Conservation (phyloP, 2,888 invertebrate genomes). For the Drosophila borealis region DNA sequence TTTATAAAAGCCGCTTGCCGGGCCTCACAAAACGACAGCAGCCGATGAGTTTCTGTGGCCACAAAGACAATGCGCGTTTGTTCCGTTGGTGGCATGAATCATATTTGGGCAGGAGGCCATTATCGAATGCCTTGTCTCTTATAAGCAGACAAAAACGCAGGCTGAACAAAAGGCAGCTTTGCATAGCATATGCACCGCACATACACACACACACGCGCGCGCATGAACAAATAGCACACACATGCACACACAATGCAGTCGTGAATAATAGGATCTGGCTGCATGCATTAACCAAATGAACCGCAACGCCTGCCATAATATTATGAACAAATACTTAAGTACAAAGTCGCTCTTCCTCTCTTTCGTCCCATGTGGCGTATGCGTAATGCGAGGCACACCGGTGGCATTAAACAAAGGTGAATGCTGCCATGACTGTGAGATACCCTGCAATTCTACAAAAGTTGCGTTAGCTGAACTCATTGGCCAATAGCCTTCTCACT, state of each 20-base stretch:
- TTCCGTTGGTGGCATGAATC: slow-evolving; percentile 9
- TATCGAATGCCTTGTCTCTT: slow-evolving; percentile 42
- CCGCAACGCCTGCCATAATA: slow-evolving; percentile 67
- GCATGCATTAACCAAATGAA: slow-evolving; percentile 77
- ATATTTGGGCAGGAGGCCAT: slow-evolving; percentile 30
- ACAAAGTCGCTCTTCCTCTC: slow-evolving; percentile 14
- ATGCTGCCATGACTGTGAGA: not conserved
- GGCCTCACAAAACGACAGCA: not conserved
- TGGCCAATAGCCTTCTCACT: too few relatives aligned
- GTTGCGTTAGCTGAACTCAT: too few relatives aligned
- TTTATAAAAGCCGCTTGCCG: slow-evolving; percentile 14
- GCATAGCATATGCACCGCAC: slow-evolving; percentile 15
- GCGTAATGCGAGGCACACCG: slow-evolving; percentile 48
- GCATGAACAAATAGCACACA: not conserved
- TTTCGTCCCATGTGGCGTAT: slow-evolving; percentile 52
- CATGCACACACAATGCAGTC: slow-evolving; percentile 40
- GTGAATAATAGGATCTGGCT: slow-evolving; percentile 67
- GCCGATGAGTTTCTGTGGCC: slow-evolving; percentile 11
- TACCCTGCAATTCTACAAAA: slow-evolving; percentile 1
- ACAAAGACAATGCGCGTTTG: slow-evolving; percentile 18
- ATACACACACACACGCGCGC: slow-evolving; percentile 1
- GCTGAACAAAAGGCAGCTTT: slow-evolving; percentile 48
- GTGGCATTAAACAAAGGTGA: slow-evolving; percentile 18
- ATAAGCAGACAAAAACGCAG: slow-evolving; percentile 44
- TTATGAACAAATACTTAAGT: slow-evolving; percentile 61